Evolutionary conservation across 2,888 invertebrate genomes (phyloP).

Genomic region (Caenorhabditis macrosperma): DNA sequence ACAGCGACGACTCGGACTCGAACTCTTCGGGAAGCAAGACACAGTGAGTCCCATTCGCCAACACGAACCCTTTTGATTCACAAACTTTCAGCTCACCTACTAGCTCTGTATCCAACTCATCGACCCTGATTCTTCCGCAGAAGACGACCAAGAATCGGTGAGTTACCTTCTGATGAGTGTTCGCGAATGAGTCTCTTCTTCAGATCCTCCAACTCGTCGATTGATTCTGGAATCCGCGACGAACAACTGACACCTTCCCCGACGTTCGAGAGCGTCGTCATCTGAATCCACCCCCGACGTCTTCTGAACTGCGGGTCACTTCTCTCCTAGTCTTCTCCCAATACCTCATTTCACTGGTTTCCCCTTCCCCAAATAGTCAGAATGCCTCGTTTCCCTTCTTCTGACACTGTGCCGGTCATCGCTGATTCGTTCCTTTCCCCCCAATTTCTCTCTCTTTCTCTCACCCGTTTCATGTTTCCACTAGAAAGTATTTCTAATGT

Average conservation of each 20-base stretch:
- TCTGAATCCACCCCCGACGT: conserved; percentile 8
- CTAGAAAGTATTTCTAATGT: conserved; percentile 22
- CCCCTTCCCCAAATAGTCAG: conserved; percentile 27
- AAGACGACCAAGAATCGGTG: conserved; percentile 54
- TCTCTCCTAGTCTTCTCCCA: conserved; percentile 28
- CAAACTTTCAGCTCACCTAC: conserved; percentile 53
- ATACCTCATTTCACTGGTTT: conserved; percentile 52
- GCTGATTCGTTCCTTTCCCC: conserved; percentile 33
- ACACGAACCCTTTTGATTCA: too few relatives aligned
- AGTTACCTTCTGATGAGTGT: too few relatives aligned
- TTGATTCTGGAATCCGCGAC: conserved; percentile 69
- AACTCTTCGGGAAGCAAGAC: conserved; percentile 43
- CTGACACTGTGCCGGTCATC: conserved; percentile 35
- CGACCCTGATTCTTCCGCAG: conserved; percentile 43
- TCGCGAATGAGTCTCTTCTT: too few relatives aligned
- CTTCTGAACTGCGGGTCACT: conserved; percentile 14
- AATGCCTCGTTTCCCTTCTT: neutral
- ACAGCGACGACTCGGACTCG: conserved; percentile 58
- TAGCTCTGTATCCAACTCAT: conserved; percentile 47
- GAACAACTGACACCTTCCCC: conserved; percentile 49
- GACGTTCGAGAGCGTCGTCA: conserved; percentile 55
- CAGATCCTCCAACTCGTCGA: conserved; percentile 66
- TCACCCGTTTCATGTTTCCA: conserved; percentile 5
- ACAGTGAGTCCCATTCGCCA: conserved; percentile 32
- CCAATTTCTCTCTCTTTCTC: conserved; percentile 17